phyloP scores from a whole-genome alignment of 2,888 invertebrate genomes.

The Cantharis nigra region DNA sequence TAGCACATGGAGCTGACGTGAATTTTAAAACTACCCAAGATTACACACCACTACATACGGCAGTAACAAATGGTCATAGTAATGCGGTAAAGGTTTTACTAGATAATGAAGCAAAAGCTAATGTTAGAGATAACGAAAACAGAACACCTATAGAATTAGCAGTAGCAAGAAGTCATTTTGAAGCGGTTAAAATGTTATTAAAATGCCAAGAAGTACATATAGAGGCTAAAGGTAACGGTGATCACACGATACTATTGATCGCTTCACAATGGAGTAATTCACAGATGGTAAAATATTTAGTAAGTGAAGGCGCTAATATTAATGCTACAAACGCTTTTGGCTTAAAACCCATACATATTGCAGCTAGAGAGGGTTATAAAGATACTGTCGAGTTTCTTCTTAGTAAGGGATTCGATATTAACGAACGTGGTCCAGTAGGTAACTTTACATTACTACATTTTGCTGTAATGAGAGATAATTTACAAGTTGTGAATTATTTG shows the following conservation, averaged over 20 bases:
- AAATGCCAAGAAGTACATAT: background rate
- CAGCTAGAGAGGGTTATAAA: background rate
- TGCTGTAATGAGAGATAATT: background rate
- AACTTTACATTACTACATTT: background rate
- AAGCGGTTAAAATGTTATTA: background rate
- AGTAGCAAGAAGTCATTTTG: background rate
- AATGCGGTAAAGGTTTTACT: background rate
- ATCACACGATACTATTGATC: background rate
- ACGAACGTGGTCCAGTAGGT: background rate
- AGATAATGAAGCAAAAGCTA: background rate
- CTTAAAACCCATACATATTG: background rate
- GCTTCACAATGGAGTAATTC: background rate
- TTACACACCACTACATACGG: background rate
- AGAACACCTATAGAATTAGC: background rate
- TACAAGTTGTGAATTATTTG: background rate
- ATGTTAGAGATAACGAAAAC: background rate
- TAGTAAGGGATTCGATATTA: background rate
- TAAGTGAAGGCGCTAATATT: background rate
- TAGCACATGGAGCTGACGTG: background rate
- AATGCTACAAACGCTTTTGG: background rate
- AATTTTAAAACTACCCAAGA: background rate
- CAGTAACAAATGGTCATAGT: background rate
- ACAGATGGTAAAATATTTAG: background rate
- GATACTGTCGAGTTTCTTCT: background rate
- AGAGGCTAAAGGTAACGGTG: background rate